Conservation (phyloP, 2,113 vertebrate species). For the Tachycineta bicolor region DNA sequence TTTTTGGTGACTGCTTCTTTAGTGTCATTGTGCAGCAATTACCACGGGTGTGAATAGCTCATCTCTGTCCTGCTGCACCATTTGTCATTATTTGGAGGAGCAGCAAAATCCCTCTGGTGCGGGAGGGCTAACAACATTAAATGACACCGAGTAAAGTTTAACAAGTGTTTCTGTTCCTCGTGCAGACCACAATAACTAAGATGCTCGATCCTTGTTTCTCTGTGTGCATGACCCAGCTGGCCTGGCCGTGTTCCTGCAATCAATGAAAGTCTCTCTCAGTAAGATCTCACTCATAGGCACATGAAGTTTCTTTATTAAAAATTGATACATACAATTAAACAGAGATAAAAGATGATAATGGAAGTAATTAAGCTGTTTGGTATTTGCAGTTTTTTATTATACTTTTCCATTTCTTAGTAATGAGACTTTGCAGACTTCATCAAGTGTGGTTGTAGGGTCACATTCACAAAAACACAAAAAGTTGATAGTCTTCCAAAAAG, state of each 20-base stretch:
- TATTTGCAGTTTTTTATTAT: constrained; percentile 27
- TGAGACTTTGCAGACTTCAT: not conserved
- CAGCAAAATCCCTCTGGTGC: not conserved
- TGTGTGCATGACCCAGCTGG: not conserved
- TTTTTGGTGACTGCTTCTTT: constrained; percentile 54
- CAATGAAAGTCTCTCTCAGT: not conserved
- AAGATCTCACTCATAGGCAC: not conserved
- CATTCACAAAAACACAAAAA: not conserved
- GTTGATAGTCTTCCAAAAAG: not conserved
- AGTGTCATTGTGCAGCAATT: constrained; percentile 53
- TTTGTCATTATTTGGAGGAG: constrained; percentile 16
- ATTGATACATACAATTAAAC: constrained; percentile 25
- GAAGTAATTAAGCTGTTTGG: constrained; percentile 15
- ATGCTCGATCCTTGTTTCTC: not conserved
- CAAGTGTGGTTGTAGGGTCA: not conserved
- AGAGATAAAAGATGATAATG: constrained; percentile 6
- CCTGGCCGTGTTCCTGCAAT: not conserved
- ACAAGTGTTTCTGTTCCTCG: constrained; percentile 9
- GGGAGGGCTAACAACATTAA: constrained; percentile 2
- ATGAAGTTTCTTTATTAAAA: constrained; percentile 34
- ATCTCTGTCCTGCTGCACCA: constrained; percentile 37
- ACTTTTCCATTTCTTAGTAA: not conserved
- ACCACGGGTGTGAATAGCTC: constrained; percentile 15
- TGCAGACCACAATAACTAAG: not conserved
- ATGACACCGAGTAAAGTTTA: not conserved